Percentiles rank a stretch among this genome's conserved stretches.
Evolutionary conservation across 2,113 vertebrate species (phyloP).

Genomic region (Rhynchopsitta pachyrhyncha): DNA sequence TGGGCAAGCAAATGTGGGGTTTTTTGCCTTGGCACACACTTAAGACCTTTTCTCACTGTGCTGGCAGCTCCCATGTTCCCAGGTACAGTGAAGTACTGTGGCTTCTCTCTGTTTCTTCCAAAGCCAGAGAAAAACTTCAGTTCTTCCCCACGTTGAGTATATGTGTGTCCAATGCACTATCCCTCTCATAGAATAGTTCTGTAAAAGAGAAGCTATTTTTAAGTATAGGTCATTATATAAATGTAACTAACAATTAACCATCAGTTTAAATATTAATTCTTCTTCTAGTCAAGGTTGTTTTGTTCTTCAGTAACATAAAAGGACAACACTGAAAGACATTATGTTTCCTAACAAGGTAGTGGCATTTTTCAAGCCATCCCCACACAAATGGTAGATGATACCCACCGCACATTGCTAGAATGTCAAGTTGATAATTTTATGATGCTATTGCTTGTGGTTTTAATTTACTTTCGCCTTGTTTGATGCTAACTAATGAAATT

Average conservation of each 20-base stretch:
- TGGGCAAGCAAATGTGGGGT: neutral
- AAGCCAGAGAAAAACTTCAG: neutral
- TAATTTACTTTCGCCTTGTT: neutral
- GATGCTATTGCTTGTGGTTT: neutral
- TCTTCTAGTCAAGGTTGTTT: neutral
- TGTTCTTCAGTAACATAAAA: constrained; percentile 25
- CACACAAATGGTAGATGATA: neutral
- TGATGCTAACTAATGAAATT: neutral
- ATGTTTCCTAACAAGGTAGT: neutral
- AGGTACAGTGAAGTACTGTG: neutral
- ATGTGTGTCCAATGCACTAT: neutral
- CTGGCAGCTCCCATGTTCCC: neutral
- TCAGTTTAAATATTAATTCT: neutral
- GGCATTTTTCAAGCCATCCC: neutral
- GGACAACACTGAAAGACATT: neutral
- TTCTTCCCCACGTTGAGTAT: neutral
- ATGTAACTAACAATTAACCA: neutral
- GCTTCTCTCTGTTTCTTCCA: neutral
- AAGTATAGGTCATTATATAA: neutral
- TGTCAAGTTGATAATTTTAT: neutral
- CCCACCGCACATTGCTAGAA: neutral
- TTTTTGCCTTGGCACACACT: neutral
- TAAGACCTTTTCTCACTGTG: neutral
- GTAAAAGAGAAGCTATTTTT: neutral
- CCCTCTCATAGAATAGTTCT: neutral